These are phyloP conservation scores for Nomada fucata DNA, from an alignment of 2,888 invertebrate genomes.

Conservation along the genomic window DNA sequence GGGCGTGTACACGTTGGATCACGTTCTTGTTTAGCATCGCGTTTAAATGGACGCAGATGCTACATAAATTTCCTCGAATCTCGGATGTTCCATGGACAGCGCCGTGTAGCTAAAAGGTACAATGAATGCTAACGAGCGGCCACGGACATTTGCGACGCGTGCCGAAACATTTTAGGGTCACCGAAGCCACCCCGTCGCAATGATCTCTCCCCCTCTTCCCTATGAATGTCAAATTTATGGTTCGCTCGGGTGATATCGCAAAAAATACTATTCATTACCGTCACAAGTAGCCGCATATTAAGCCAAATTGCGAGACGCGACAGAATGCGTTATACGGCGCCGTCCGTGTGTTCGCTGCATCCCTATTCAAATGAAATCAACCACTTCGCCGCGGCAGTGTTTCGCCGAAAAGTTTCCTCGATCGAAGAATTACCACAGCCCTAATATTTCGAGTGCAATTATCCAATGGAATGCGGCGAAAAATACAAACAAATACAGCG, in stretches of 20 bases:
- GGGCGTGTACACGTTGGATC: background rate
- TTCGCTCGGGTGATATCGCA: constrained; percentile 25
- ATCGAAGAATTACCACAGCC: no score
- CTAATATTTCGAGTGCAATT: no score
- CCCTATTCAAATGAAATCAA: background rate
- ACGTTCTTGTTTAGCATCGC: no score
- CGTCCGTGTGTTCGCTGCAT: no score
- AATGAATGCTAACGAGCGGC: constrained; percentile 75
- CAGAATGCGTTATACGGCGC: no score
- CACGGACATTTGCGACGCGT: constrained; percentile 63
- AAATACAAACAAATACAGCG: no score
- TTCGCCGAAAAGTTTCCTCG: no score
- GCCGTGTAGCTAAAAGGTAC: constrained; percentile 55
- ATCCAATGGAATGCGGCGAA: no score
- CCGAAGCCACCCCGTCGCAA: constrained; percentile 12
- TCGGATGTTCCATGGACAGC: constrained; percentile 19
- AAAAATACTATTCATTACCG: constrained; percentile 39
- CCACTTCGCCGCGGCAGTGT: no score
- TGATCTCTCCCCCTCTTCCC: background rate
- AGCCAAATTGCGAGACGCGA: no score
- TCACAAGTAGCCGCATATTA: constrained; percentile 5
- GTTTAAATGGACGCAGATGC: constrained; percentile 36
- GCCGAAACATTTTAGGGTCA: constrained; percentile 68
- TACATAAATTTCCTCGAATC: constrained; percentile 48
- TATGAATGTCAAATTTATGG: constrained; percentile 37